A percentile compares a stretch with the other conserved stretches of the same genome.
phyloP scores from a whole-genome alignment of 2,888 invertebrate species.

The Congeria kusceri region DNA sequence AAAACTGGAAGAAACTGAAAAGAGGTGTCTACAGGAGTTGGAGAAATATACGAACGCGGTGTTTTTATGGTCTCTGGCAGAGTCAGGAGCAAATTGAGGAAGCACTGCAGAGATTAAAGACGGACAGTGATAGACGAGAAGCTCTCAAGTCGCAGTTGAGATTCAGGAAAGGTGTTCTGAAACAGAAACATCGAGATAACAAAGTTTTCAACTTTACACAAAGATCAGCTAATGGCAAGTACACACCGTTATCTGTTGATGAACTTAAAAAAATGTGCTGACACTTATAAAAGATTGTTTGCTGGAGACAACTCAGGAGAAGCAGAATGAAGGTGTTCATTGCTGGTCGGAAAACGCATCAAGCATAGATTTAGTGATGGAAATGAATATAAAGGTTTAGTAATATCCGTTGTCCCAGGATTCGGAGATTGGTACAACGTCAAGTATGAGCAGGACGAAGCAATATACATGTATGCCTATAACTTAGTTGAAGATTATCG shows the following conservation, averaged over 20 bases:
- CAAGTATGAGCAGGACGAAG: constrained; percentile 34
- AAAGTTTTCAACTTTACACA: constrained; percentile 38
- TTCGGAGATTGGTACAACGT: constrained; percentile 35
- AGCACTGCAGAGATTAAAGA: constrained; percentile 23
- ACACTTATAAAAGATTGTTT: constrained; percentile 2
- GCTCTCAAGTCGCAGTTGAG: constrained; percentile 41
- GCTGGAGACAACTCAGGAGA: constrained; percentile 1
- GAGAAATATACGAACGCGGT: constrained; percentile 55
- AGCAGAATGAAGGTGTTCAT: background rate
- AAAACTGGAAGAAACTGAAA: constrained; percentile 42
- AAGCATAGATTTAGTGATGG: constrained; percentile 13
- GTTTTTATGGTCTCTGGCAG: constrained; percentile 64
- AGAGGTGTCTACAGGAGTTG: constrained; percentile 31
- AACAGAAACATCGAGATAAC: constrained; percentile 35
- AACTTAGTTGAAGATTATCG: constrained; percentile 21
- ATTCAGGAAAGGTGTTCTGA: constrained; percentile 45
- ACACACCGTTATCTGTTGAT: constrained; percentile 10
- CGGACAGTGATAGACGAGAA: constrained; percentile 26
- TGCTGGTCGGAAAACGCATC: constrained; percentile 22
- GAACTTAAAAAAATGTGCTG: constrained; percentile 18
- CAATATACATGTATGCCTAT: constrained; percentile 39
- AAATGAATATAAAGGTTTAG: constrained; percentile 4
- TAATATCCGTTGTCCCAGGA: constrained; percentile 22
- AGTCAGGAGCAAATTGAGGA: constrained; percentile 50
- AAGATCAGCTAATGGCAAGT: constrained; percentile 9